phyloP scores from a whole-genome alignment of 2,797 vertebrate species.

The Pangasius mekongensis region DNA sequence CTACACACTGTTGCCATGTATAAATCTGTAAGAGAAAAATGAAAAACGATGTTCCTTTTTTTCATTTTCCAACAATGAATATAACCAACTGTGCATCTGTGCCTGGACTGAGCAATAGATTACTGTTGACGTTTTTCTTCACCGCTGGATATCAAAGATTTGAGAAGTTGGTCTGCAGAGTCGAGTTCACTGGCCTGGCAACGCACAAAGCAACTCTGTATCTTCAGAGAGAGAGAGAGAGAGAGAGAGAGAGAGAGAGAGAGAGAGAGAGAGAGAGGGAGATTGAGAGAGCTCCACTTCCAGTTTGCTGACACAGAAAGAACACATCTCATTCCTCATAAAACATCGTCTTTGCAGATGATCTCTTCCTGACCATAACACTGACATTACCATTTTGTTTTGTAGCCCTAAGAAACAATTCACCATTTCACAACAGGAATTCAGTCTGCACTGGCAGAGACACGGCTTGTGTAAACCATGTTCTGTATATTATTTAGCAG shows the following conservation, averaged over 20 bases:
- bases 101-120: neutral
- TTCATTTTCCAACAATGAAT: neutral
- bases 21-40: neutral
- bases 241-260: neutral
- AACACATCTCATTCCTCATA: neutral
- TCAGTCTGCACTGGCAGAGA: neutral
- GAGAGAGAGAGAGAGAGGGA: neutral
- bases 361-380: slow-evolving; percentile 4
- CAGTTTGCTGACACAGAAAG: neutral
- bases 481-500: neutral
- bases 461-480: neutral
- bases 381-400: neutral
- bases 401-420: slow-evolving; percentile 8
- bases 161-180: neutral
- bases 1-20: neutral
- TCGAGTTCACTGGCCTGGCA: neutral
- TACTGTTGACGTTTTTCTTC: neutral
- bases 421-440: neutral
- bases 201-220: neutral
- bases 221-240: neutral
- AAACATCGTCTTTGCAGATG: neutral
- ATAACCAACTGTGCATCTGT: neutral
- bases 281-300: neutral
- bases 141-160: neutral
- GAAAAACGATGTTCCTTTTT: neutral